These are phyloP conservation scores for Lasioglossum morio DNA, from an alignment of 2,888 invertebrate species.

Conservation along the genomic window DNA sequence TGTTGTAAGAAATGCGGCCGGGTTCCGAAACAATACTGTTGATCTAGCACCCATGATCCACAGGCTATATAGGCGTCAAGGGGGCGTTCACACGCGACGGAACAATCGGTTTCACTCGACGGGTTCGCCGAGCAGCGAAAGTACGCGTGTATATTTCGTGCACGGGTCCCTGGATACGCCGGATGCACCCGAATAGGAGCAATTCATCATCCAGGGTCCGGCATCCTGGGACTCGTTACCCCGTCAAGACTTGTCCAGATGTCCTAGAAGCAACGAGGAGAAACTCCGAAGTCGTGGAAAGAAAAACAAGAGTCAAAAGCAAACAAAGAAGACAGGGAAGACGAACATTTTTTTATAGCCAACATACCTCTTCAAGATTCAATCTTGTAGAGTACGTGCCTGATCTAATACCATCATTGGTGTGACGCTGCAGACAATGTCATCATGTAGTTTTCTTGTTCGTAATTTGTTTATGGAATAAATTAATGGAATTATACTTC, in stretches of 20 bases:
- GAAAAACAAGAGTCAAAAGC: not conserved
- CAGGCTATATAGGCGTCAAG: constrained; percentile 79
- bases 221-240: constrained; percentile 47
- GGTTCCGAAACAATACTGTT: constrained; percentile 77
- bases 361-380: not conserved
- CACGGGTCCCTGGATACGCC: constrained; percentile 75
- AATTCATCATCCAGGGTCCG: constrained; percentile 59
- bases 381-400: too few relatives aligned
- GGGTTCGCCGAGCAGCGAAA: constrained; percentile 79
- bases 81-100: constrained; percentile 79
- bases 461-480: too few relatives aligned
- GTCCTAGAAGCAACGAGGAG: constrained; percentile 19
- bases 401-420: too few relatives aligned
- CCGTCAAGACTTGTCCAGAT: constrained; percentile 47
- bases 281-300: constrained; percentile 22
- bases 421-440: too few relatives aligned
- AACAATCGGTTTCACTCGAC: constrained; percentile 83
- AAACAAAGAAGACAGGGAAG: not conserved
- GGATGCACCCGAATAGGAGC: constrained; percentile 78
- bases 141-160: constrained; percentile 70
- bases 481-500: too few relatives aligned
- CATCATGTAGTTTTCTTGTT: too few relatives aligned
- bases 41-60: constrained; percentile 65
- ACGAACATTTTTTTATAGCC: not conserved
- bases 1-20: constrained; percentile 34